A percentile compares a stretch with the other conserved stretches of the same genome.
These are phyloP conservation scores for Lasiommata megera DNA, from an alignment of 2,888 invertebrate species.

Conservation along the genomic window DNA sequence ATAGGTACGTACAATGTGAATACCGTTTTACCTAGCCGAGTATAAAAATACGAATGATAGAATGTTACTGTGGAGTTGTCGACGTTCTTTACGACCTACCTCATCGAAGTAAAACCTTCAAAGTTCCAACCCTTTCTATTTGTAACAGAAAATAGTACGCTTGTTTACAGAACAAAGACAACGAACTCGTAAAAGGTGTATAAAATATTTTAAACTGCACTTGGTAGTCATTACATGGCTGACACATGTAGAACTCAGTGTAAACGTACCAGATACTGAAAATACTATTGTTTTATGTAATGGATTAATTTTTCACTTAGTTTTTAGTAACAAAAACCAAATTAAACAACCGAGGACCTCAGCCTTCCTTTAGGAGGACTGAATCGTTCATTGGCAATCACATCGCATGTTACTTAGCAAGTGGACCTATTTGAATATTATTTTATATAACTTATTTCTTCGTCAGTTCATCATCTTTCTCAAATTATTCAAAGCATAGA, in stretches of 20 bases:
- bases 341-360: too few species aligned
- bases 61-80: conserved; percentile 19
- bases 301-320: not conserved
- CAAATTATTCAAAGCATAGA: too few species aligned
- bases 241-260: conserved; percentile 20
- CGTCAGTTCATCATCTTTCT: too few species aligned
- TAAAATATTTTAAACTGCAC: conserved; percentile 49
- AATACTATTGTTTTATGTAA: not conserved
- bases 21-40: not conserved
- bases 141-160: conserved; percentile 55
- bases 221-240: conserved; percentile 32
- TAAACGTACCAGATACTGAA: conserved; percentile 4
- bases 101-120: conserved; percentile 50
- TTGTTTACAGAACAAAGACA: conserved; percentile 70
- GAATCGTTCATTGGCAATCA: too few species aligned
- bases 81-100: conserved; percentile 48
- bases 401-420: too few species aligned
- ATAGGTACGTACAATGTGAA: too few species aligned
- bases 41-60: not conserved
- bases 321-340: too few species aligned
- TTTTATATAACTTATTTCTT: too few species aligned
- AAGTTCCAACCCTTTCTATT: conserved; percentile 50
- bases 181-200: conserved; percentile 73
- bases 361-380: too few species aligned
- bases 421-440: too few species aligned